Conservation (phyloP, 2,113 vertebrate genomes). For the Centropus bengalensis region DNA sequence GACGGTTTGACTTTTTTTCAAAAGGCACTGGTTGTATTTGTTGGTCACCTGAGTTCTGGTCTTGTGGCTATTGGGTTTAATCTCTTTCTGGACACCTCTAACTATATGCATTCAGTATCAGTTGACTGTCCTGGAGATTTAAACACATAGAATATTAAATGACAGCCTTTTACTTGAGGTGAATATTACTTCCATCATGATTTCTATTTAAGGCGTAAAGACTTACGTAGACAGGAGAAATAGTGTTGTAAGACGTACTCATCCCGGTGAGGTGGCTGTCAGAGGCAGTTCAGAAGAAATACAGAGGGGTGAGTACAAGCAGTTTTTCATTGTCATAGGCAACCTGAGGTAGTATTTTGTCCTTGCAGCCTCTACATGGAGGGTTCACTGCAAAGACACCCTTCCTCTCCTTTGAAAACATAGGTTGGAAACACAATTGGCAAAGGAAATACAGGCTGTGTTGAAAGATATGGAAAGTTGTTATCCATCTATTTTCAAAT, state of each 20-base stretch:
- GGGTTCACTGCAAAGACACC: not conserved
- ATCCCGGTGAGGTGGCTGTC: too few species aligned
- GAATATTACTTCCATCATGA: not conserved
- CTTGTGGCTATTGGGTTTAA: not conserved
- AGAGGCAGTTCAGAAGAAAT: not conserved
- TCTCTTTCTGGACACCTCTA: not conserved
- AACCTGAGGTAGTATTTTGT: not conserved
- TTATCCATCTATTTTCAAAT: not conserved
- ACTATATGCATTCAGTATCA: too few species aligned
- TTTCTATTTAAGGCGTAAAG: not conserved
- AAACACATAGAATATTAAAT: not conserved
- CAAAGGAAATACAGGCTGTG: not conserved
- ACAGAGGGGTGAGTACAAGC: not conserved
- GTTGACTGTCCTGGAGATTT: not conserved
- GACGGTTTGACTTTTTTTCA: not conserved
- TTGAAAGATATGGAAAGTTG: not conserved
- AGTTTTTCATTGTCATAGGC: not conserved
- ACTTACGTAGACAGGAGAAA: not conserved
- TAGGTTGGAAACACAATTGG: not conserved
- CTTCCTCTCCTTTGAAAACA: not conserved
- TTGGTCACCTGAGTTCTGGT: not conserved
- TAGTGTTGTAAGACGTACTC: rapidly evolving
- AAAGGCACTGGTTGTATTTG: not conserved
- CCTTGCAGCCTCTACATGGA: not conserved
- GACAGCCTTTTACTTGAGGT: not conserved